A percentile compares a stretch with the other conserved stretches of the same genome.
Evolutionary conservation across 2,113 vertebrate genomes (phyloP).

Genomic region (Todiramphus chloris): DNA sequence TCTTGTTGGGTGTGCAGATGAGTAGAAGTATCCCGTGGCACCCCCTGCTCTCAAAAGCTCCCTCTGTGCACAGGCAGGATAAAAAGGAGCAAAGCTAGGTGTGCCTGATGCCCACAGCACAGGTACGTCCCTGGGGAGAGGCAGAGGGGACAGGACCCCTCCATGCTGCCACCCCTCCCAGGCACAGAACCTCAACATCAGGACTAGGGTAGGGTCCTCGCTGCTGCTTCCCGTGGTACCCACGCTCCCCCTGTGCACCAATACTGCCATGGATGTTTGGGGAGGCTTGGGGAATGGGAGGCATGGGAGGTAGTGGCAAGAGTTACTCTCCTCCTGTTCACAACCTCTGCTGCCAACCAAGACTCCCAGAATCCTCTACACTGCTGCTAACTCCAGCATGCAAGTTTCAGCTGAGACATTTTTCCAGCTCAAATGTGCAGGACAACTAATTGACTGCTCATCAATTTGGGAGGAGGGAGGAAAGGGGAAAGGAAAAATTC

Average conservation of each 20-base stretch:
- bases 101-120: background rate
- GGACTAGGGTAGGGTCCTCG: background rate
- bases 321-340: too few relatives aligned
- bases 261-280: background rate
- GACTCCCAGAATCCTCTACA: too few relatives aligned
- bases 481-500: too few relatives aligned
- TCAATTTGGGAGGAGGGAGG: too few relatives aligned
- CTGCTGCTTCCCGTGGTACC: background rate
- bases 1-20: too few relatives aligned
- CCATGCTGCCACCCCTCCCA: background rate
- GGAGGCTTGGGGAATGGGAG: too few relatives aligned
- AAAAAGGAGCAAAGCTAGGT: background rate
- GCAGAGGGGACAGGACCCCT: background rate
- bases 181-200: background rate
- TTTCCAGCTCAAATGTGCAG: background rate
- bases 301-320: too few relatives aligned
- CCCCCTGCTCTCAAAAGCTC: background rate
- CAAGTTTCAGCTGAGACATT: background rate
- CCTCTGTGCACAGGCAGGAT: background rate
- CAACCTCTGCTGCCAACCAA: too few relatives aligned
- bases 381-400: background rate
- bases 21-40: background rate
- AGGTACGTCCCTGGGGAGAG: background rate
- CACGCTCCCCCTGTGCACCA: background rate
- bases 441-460: background rate